Base-by-base conservation (phyloP, 2,113 vertebrate genomes). In the Heterotilapia buettikoferi region DNA sequence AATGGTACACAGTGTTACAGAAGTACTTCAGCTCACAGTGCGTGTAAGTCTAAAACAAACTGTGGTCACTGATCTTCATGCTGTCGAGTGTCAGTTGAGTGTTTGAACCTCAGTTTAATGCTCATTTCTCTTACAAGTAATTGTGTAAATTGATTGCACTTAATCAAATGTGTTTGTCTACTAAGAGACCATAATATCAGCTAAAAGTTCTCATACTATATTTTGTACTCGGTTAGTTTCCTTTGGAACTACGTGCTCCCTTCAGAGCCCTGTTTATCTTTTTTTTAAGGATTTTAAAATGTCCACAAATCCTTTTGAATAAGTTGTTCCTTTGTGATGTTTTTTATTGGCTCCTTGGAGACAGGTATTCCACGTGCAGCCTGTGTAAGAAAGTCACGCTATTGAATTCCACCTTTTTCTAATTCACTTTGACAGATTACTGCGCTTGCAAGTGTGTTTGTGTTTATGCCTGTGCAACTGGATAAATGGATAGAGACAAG, bases 401-500 rank as follows among this genome's bases (percentile, higher is more conserved):
- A 19, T 56, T 68, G 33, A 86, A 63, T 84, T 91, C 80, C 86
- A 50, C 43, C 83, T 38, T 11, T 66, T 54, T 80, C 19, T 89
- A 89, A 89, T 89, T 78, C 82, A 73, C 52, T 59, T 47, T 63
- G 85, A 80, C 78, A 57, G 33, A 86, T 83, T 10, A 83, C 52
- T 24, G 56, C 56, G 5, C 79, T 80, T 47, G 53, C 57, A 45
- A 59, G 82, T 83, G 83, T 84, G 80, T 53, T 63, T 86, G 52
- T 87, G 80, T 83, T 84, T 63, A 29, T 31, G 86, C 50, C 9
- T 29, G 24, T 43, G 26, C 59, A 85, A 73, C 40, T 83, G 73
- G 80, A 86, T 90, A 59, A 93, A 87, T 90, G 85, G 73, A 89
- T 88, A 68, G 79, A 83, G 84, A 78, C 24, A 24, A 88, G 59